Evolutionary conservation across 2,113 vertebrate species (phyloP), one percentile per base, ranked within the genome.

Genomic region (Cynoglossus semilaevis): DNA sequence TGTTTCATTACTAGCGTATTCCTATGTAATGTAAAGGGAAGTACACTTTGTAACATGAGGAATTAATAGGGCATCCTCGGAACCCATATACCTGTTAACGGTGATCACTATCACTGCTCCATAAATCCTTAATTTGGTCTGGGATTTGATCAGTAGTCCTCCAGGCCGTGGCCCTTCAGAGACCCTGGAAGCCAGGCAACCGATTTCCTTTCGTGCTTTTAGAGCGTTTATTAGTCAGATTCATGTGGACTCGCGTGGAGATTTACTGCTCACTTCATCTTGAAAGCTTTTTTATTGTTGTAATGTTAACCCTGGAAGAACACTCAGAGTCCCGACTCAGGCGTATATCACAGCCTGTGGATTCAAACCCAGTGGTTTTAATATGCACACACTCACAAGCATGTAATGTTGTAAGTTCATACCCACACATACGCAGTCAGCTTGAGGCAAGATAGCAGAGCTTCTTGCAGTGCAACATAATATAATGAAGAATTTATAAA

Each of bases 261-360:
- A 89, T 90, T 88, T 91, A 89, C 74, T 78, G 57, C 78, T 63
- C 61, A 65, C 83, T 74, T 81, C 79, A 80, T 81, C 85, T 80
- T 88, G 82, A 90, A 89, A 89, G 81, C 84, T 88, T 89, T 90
- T 89, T 88, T 88, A 90, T 85, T 85, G 84, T 86, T 84, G 83
- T 81, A 89, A 86, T 66, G 82, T 85, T 88, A 88, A 88, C 84
- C 87, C 72, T 64, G 58, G 76, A 81, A 80, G 74, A 87, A 84
- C 79, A 78, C 65, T 60, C 72, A 51, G 51, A 69, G 70, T 83
- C 79, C 80, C 60, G 17, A 51, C 63, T 53, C 45, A 17, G 55
- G 63, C 8, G 19, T 86, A 82, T 81, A 81, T 89, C 81, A 83
- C 45, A 56, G 63, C 38, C 66, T 63, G 48, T 56, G 51, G 69